A percentile compares a stretch with the other conserved stretches of the same genome.
These are phyloP conservation scores for Synanthedon vespiformis DNA, from an alignment of 2,888 invertebrate genomes.

Conservation along the genomic window DNA sequence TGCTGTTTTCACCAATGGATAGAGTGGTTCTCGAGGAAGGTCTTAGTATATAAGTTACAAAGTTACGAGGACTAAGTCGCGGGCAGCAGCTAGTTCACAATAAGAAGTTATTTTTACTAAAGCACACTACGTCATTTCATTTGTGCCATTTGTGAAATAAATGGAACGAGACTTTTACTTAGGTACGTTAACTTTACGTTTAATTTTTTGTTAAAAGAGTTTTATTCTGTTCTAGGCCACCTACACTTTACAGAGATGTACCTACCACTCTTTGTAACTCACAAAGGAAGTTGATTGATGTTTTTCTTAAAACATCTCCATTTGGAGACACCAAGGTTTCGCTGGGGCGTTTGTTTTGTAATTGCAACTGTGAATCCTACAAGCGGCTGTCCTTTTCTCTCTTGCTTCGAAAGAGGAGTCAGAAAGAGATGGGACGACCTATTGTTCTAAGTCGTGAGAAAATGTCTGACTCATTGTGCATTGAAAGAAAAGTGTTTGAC, in stretches of 20 bases:
- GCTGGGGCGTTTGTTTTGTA: conserved; percentile 12
- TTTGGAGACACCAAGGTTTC: conserved; percentile 18
- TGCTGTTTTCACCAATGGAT: too few species aligned
- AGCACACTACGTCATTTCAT: too few species aligned
- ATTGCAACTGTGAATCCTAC: conserved; percentile 13
- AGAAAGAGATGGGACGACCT: conserved; percentile 13
- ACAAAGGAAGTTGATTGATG: conserved; percentile 15
- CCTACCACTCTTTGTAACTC: not conserved
- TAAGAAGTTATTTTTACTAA: too few species aligned
- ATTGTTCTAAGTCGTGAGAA: conserved; percentile 47
- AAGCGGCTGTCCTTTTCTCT: conserved; percentile 1
- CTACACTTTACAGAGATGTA: conserved; percentile 1
- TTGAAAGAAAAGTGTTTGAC: not conserved
- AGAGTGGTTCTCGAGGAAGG: too few species aligned
- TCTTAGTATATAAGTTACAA: too few species aligned
- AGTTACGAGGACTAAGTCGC: too few species aligned
- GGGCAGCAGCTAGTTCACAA: too few species aligned
- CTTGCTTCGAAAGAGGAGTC: conserved; percentile 1
- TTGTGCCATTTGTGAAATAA: too few species aligned
- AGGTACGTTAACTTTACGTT: too few species aligned
- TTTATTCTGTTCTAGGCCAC: not conserved
- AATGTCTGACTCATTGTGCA: conserved; percentile 30
- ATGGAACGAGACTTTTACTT: too few species aligned
- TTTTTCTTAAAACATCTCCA: conserved; percentile 18
- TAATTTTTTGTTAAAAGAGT: too few species aligned